Conservation (phyloP, 2,113 vertebrate genomes). For the Pycnonotus jocosus region DNA sequence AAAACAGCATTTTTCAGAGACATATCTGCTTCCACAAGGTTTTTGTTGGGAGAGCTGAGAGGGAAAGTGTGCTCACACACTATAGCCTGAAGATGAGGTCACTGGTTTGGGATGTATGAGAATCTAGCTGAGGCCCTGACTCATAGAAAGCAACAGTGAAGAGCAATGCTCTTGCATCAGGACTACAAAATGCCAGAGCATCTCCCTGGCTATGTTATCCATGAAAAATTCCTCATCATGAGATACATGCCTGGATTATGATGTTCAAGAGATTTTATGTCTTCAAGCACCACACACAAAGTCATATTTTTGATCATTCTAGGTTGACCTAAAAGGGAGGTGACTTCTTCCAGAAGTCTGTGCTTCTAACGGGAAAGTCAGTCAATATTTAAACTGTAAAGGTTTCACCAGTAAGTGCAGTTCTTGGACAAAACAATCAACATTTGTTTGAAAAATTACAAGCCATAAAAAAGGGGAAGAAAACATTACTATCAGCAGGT, state of each 20-base stretch:
- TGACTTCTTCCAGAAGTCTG: background rate
- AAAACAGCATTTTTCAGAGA: conserved; percentile 6
- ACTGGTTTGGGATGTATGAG: background rate
- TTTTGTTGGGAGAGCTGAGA: conserved; percentile 11
- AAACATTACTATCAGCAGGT: background rate
- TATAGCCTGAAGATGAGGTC: background rate
- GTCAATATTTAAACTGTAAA: background rate
- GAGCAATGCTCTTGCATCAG: background rate
- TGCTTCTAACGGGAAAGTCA: background rate
- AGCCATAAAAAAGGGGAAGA: background rate
- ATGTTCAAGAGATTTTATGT: background rate
- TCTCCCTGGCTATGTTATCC: background rate
- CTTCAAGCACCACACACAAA: background rate
- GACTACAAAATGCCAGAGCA: background rate
- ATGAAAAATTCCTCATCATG: background rate
- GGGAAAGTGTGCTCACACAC: background rate
- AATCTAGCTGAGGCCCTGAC: background rate
- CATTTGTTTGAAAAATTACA: background rate
- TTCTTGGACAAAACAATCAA: background rate
- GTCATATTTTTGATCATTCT: background rate
- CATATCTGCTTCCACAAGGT: conserved; percentile 1
- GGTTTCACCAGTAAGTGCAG: background rate
- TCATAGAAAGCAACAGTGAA: background rate
- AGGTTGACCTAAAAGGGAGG: background rate
- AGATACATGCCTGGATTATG: background rate